phyloP scores from a whole-genome alignment of 2,888 invertebrate species.

The Himalopsyche japonica region DNA sequence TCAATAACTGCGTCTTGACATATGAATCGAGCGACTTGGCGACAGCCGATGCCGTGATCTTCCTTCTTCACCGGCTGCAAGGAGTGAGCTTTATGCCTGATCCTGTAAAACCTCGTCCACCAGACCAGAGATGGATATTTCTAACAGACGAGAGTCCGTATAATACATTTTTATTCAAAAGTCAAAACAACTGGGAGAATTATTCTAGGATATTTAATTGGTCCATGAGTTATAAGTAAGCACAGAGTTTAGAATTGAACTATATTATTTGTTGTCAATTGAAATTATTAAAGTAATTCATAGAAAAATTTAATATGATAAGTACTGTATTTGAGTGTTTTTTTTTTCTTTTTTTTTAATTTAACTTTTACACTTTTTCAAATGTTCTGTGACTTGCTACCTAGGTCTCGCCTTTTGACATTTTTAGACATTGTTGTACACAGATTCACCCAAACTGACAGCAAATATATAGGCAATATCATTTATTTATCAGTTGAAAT shows the following conservation, averaged over 20 bases:
- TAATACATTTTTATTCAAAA: slow-evolving; percentile 58
- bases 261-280: too few relatives aligned
- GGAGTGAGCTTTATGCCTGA: slow-evolving; percentile 57
- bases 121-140: slow-evolving; percentile 69
- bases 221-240: slow-evolving; percentile 70
- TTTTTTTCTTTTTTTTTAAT: too few relatives aligned
- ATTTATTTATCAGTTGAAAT: too few relatives aligned
- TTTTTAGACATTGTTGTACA: too few relatives aligned
- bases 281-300: too few relatives aligned
- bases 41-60: slow-evolving; percentile 65
- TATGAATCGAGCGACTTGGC: slow-evolving; percentile 55
- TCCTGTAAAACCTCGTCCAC: slow-evolving; percentile 48
- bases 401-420: too few relatives aligned
- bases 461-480: too few relatives aligned
- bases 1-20: slow-evolving; percentile 64
- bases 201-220: slow-evolving; percentile 70
- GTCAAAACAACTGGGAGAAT: slow-evolving; percentile 47
- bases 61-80: slow-evolving; percentile 57
- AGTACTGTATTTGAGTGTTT: too few relatives aligned
- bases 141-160: slow-evolving; percentile 70
- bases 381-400: too few relatives aligned
- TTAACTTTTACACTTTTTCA: too few relatives aligned
- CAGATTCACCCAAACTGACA: too few relatives aligned
- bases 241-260: slow-evolving; percentile 4
- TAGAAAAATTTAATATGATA: too few relatives aligned